phyloP scores from a whole-genome alignment of 2,113 vertebrate species.

The Haemorhous mexicanus region DNA sequence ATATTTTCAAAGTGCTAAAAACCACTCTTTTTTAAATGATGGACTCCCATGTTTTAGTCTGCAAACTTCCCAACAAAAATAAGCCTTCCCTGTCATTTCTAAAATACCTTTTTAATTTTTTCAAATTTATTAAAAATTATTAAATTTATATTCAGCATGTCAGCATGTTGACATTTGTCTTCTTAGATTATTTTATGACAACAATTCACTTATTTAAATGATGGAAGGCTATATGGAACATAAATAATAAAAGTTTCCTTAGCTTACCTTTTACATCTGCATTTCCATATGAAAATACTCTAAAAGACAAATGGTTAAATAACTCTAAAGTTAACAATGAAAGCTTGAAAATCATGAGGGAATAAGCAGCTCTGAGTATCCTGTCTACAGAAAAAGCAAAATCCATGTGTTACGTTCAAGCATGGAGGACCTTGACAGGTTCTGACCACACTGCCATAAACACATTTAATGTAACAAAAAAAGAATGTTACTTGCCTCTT shows the following conservation, averaged over 20 bases:
- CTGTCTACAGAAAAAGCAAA: neutral
- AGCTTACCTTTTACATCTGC: neutral
- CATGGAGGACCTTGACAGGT: neutral
- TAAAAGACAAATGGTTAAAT: neutral
- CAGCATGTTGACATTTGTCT: neutral
- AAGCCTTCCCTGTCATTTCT: neutral
- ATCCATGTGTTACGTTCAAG: neutral
- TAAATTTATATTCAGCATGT: neutral
- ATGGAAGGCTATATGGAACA: neutral
- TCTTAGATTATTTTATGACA: neutral
- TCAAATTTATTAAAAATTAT: neutral
- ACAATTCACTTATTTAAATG: neutral
- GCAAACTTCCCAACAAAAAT: neutral
- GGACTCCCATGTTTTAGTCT: neutral
- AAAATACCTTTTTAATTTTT: neutral
- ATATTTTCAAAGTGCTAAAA: neutral
- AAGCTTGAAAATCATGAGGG: neutral
- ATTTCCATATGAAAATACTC: neutral
- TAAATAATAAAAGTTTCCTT: neutral
- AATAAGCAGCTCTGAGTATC: neutral
- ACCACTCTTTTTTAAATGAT: neutral
- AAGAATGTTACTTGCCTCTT: neutral
- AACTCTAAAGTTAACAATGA: neutral
- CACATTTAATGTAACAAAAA: neutral
- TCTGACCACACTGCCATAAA: neutral